Evolutionary conservation across 2,888 invertebrate genomes (phyloP), one percentile per base, ranked within the genome.

Genomic region (Mesorhabditis sp.): DNA sequence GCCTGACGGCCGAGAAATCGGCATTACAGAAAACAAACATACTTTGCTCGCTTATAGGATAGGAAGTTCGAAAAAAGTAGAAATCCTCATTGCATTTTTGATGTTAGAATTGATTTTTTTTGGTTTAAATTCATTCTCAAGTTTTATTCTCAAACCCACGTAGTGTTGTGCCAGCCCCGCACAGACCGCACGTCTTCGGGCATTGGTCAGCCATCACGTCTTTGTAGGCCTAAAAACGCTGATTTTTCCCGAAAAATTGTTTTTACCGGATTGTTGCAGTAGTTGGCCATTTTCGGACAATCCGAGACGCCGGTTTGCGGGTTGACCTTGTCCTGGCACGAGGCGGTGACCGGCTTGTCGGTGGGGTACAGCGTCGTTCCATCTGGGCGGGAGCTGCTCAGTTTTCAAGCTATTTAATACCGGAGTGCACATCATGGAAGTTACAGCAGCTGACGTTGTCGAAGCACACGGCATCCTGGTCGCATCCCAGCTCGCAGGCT

Each of bases 141-240:
- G 28, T 1, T 28, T 28, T 28, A 28, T 28, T 28, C 28, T 28
- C 28, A 28, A 28, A 28, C 28, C 28, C 28, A 28, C 28, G 28
- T 28, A 28, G 28, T 28, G 58, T 50, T n/a, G 58, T 50, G 7
- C 58, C 58, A 10, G 58, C 7, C 58, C 58, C 58, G 2, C 58
- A 50, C 58, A 50, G n/a, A n/a, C 58, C 58, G n/a, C 58, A 50
- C 58, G 58, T 50, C n/a, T 50, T 50, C n/a, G 58, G 58, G 58
- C 58, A 50, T 50, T 50, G 58, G 7, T 50, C 58, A 13, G n/a
- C 58, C 58, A 50, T 50, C 10, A 50, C n/a, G n/a, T 50, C 58
- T 13, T 50, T 10, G n/a, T 50, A 50, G n/a, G 58, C 7, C 7
- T 50, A 13, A n/a, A 50, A 50, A 50, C n/a, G 7, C 28, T 28